Evolutionary conservation across 2,888 invertebrate genomes (phyloP), one percentile per base, ranked within the genome.

Genomic region (Rutpela maculata): DNA sequence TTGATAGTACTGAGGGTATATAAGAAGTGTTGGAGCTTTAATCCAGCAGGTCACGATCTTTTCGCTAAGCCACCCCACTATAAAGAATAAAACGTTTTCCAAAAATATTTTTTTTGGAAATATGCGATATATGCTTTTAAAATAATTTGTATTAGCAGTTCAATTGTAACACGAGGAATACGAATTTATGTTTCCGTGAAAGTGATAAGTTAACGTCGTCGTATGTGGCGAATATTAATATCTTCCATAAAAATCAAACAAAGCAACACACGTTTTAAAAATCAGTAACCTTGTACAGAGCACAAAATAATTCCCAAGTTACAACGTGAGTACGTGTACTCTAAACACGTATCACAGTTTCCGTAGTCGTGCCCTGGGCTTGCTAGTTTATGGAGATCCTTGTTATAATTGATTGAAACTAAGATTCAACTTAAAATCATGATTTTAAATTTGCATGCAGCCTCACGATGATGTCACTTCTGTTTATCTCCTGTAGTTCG

Each of bases 251-350:
- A 43, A 43, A 43, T n/a, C 43, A 10, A n/a, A 15, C 15, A 50
- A n/a, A 15, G 50, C n/a, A n/a, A 50, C n/a, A 50, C 7, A 50
- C n/a, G 50, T 50, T n/a, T 15, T 50, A 50, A 50, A 50, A 50
- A 50, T 50, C 50, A 7, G 50, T 50, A 50, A 50, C 50, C 50
- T 50, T 50, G 50, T 50, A 50, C n/a, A n/a, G n/a, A 50, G 50
- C n/a, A 50, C 50, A 50, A 50, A 50, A 50, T 50, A 50, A 50
- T 50, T 50, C n/a, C 50, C 50, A 50, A 50, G 50, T 50, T 50
- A 50, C 50, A 50, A 50, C 50, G 50, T 50, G 50, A 50, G 50
- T 50, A 50, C 50, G 50, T 50, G 50, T 50, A 15, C n/a, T 50
- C 15, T 50, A 17, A 50, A 50, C 50, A 50, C 50, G 50, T 50